Conservation (phyloP, 2,888 invertebrate genomes). For the Volucella zonaria region DNA sequence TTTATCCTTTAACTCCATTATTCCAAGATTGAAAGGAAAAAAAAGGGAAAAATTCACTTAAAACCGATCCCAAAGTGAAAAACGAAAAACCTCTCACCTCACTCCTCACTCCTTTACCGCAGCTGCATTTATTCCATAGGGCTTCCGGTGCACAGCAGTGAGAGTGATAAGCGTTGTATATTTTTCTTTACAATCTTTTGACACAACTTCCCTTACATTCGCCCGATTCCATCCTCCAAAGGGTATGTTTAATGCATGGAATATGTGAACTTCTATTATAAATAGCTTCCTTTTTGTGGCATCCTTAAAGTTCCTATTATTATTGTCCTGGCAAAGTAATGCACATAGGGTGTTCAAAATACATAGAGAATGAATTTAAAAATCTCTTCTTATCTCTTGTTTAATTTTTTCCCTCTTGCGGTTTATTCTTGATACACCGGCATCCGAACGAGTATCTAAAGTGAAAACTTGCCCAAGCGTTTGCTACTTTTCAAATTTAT, state of each 20-base stretch:
- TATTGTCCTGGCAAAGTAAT: background rate
- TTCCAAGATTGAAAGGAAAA: slow-evolving; percentile 13
- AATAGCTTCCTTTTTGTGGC: slow-evolving; percentile 62
- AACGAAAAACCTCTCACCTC: slow-evolving; percentile 15
- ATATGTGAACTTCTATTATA: slow-evolving; percentile 57
- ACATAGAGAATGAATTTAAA: background rate
- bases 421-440: background rate
- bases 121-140: background rate
- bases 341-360: background rate
- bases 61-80: background rate
- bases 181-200: slow-evolving; percentile 56
- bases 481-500: slow-evolving; percentile 39
- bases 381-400: background rate
- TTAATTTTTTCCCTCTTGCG: background rate
- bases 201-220: slow-evolving; percentile 13
- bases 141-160: slow-evolving; percentile 46
- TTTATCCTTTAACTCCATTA: slow-evolving; percentile 32
- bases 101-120: background rate
- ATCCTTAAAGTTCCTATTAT: slow-evolving; percentile 26
- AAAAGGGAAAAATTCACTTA: slow-evolving; percentile 21
- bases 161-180: slow-evolving; percentile 68
- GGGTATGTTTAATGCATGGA: slow-evolving; percentile 64
- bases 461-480: background rate
- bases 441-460: background rate
- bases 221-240: background rate